Evolutionary conservation across 2,888 invertebrate species (phyloP), one percentile per base, ranked within the genome.

Genomic region (Rapana venosa): DNA sequence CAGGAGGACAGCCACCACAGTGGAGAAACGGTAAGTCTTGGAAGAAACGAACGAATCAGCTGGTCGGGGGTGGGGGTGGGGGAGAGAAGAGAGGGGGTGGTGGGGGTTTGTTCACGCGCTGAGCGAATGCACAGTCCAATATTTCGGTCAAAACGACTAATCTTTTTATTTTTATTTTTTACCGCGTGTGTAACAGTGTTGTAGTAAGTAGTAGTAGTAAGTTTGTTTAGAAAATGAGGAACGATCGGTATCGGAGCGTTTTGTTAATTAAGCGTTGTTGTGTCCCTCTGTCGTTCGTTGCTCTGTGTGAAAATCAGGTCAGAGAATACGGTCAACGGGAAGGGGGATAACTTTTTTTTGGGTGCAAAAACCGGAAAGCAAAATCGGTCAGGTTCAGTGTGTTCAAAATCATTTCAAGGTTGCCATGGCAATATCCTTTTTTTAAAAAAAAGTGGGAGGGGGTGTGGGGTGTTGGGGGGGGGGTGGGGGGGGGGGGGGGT

Each of bases 121-220:
- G 87, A 90, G 90, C 91, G 88, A n/a, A 81, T 91, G 91, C 91
- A 58, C 88, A n/a, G 17, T 58, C 13, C 26, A 74, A 61, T 88
- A 79, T 88, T 81, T 81, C 81, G 81, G 88, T 81, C 87, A 87
- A 87, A 47, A 66, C 35, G 70, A 20, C 1, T 30, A 22, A 35
- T 30, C n/a, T 74, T 30, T n/a, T 22, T 20, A 20, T 61, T 61
- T 61, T 61, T 22, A 22, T 61, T 1, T 13, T 15, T 61, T 61
- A 13, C 2, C 15, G 61, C 61, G 13, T 61, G 61, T 61, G 15
- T 58, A 58, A 58, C 58, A 15, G 11, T 58, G 15, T 58, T 15
- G 8, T 58, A 15, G 11, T 15, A 58, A n/a, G n/a, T n/a, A n/a
- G n/a, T 58, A 15, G 58, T 61, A 13, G 22, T 61, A 22, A 20